These are phyloP conservation scores for Venustoraphidia nigricollis DNA, from an alignment of 2,888 invertebrate genomes.

Conservation along the genomic window DNA sequence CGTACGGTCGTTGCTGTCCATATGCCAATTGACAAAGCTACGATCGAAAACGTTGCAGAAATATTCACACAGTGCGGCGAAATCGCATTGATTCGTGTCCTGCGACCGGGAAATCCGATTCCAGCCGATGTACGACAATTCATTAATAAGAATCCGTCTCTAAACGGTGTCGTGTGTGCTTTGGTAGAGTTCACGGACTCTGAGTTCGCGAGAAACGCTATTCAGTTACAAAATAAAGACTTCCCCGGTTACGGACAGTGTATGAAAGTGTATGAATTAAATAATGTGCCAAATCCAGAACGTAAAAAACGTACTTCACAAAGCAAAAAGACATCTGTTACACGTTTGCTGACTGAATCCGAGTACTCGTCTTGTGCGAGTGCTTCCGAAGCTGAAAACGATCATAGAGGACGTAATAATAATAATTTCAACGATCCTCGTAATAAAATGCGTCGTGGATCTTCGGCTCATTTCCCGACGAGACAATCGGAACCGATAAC, in stretches of 20 bases:
- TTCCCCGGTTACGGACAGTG: constrained; percentile 31
- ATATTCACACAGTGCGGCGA: constrained; percentile 79
- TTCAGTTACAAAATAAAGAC: constrained; percentile 42
- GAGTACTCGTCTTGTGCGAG: constrained; percentile 29
- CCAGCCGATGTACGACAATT: constrained; percentile 85
- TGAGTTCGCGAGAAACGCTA: constrained; percentile 69
- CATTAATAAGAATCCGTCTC: constrained; percentile 77
- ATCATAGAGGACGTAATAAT: constrained; percentile 26
- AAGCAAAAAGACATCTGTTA: constrained; percentile 41
- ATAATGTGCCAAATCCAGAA: constrained; percentile 49
- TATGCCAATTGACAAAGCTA: constrained; percentile 69
- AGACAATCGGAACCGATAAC: constrained; percentile 41
- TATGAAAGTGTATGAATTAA: constrained; percentile 64
- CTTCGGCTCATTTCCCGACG: constrained; percentile 29
- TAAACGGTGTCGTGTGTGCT: constrained; percentile 75
- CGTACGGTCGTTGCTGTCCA: constrained; percentile 79
- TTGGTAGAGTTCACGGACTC: constrained; percentile 83
- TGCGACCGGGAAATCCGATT: constrained; percentile 77
- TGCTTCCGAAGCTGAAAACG: constrained; percentile 20
- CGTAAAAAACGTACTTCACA: constrained; percentile 52
- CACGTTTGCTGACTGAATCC: constrained; percentile 43
- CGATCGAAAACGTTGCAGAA: constrained; percentile 84
- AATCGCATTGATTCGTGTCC: constrained; percentile 73
- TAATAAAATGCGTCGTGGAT: constrained; percentile 25
- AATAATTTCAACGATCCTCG: constrained; percentile 22